Base-by-base conservation (phyloP, 1,140 invertebrate genomes). In the Oppia nitens region DNA sequence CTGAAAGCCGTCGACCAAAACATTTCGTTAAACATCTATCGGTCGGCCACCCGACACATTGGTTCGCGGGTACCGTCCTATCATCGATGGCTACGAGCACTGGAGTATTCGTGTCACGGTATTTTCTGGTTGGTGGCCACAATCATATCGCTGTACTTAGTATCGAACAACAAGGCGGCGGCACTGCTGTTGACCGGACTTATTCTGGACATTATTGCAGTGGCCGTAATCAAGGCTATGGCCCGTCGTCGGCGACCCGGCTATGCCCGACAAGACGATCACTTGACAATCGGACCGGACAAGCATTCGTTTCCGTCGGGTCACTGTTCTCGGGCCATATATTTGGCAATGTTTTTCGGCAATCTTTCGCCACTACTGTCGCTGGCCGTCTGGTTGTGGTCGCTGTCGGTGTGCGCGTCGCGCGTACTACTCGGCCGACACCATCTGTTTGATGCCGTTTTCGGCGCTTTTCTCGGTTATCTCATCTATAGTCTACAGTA, bases 271-370 rank as follows among this genome's bases (percentile, higher is more conserved):
- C 69, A 70, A 61, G 72, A 73, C 64, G 82, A 87, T 62, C 77
- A 79, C 73, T 76, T 79, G 56, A 72, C 76, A 70, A 77, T 67
- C 71, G 76, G 79, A 0, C 75, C 89, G 0, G 93, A 97, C 71
- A 84, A 91, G 66, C 96, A 83, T 69, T 91, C 90, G 32, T 97
- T 97, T 71, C 94, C 93, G 26, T 96, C 92, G 0, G 94, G 94
- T 0, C 94, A 98, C 73, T 79, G 87, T 1, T 90, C 88, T n/a
- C 73, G 94, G 65, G 79, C 87, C 11, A 76, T 82, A 12, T 80
- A 87, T 67, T 71, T 97, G 17, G 73, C 80, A 1, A 84, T 88
- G 1, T 66, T 71, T 28, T 60, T 60, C 28, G 11, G 26, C 14
- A 32, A 59, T 27, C 29, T 47, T 23, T 64, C 53, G 2, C 65